These are phyloP conservation scores for Motacilla alba DNA, from an alignment of 2,113 vertebrate genomes.

Conservation along the genomic window DNA sequence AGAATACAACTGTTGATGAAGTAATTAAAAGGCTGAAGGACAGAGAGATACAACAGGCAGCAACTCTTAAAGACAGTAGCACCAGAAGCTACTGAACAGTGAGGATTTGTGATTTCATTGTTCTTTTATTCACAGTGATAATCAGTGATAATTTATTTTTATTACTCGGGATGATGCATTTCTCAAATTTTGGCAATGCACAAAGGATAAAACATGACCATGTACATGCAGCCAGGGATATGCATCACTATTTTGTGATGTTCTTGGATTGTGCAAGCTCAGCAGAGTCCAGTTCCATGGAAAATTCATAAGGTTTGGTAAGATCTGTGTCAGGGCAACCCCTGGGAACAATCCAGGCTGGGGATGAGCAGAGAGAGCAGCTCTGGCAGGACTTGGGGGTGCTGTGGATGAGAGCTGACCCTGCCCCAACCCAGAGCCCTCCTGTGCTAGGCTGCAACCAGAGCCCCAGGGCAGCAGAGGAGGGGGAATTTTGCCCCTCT, in stretches of 20 bases:
- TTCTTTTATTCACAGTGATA: background rate
- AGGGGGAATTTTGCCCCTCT: background rate
- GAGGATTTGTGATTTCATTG: background rate
- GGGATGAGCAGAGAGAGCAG: background rate
- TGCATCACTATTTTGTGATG: background rate
- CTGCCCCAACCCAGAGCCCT: background rate
- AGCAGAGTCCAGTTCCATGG: background rate
- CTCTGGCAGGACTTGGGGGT: background rate
- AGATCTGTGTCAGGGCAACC: background rate
- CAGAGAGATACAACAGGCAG: constrained; percentile 18
- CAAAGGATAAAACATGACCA: background rate
- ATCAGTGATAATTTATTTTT: background rate
- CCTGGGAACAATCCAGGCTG: background rate
- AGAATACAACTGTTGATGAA: constrained; percentile 44
- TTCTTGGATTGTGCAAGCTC: background rate
- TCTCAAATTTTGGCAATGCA: background rate
- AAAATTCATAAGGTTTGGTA: background rate
- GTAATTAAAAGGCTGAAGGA: constrained; percentile 56
- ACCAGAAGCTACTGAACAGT: background rate
- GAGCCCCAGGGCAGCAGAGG: background rate
- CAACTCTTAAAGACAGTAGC: constrained; percentile 11
- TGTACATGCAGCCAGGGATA: background rate
- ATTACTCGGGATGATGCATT: background rate
- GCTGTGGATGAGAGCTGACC: background rate
- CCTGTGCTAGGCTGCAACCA: background rate